Evolutionary conservation across 2,797 vertebrate species (phyloP).

Genomic region (Fratercula arctica): DNA sequence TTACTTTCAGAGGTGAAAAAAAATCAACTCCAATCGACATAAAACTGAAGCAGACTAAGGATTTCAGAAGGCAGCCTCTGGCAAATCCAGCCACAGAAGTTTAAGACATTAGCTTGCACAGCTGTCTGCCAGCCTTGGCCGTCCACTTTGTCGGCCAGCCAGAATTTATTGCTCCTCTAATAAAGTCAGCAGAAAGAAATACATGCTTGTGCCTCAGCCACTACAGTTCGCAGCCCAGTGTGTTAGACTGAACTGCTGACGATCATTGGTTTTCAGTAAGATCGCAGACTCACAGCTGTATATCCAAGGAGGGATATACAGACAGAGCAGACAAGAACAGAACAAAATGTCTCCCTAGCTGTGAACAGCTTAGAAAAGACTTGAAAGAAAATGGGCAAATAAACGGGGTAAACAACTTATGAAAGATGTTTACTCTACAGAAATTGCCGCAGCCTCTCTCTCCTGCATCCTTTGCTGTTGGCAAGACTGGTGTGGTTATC

Average conservation of each 20-base stretch:
- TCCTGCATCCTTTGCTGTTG: background rate
- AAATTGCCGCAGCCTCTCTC: background rate
- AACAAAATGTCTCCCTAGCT: constrained; percentile 16
- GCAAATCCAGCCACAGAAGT: constrained; percentile 6
- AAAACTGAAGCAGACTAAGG: background rate
- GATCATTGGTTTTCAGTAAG: background rate
- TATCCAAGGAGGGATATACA: background rate
- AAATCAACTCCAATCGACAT: background rate
- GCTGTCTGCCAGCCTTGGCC: constrained; percentile 51
- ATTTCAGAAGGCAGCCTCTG: constrained; percentile 17
- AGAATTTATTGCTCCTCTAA: constrained; percentile 52
- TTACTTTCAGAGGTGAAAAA: background rate
- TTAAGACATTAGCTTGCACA: constrained; percentile 48
- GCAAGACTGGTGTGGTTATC: background rate
- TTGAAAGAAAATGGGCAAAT: background rate
- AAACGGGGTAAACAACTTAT: background rate
- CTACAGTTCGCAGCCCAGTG: background rate
- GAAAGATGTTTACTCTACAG: background rate
- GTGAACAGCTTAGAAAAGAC: background rate
- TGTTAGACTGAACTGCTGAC: background rate
- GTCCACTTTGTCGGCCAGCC: constrained; percentile 1
- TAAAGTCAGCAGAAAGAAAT: constrained; percentile 59
- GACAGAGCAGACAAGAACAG: background rate
- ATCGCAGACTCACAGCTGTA: background rate
- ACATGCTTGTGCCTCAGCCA: constrained; percentile 12